Percentiles rank a stretch among this genome's conserved stretches.
phyloP scores from a whole-genome alignment of 2,888 invertebrate genomes.

The Hymenopus coronatus region DNA sequence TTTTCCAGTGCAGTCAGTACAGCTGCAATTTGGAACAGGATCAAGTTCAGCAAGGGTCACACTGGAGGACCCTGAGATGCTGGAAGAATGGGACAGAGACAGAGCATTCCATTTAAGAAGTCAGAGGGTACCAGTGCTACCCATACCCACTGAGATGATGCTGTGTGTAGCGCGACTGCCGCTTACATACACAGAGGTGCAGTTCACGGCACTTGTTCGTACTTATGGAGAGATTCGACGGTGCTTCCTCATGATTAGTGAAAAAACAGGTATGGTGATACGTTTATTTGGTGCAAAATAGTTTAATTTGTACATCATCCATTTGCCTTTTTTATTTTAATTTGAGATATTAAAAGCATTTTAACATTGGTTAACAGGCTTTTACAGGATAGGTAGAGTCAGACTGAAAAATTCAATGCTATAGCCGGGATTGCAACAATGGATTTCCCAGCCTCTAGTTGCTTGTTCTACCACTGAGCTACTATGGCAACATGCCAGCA shows the following conservation, averaged over 20 bases:
- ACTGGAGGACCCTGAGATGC: conserved; percentile 44
- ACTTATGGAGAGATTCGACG: conserved; percentile 49
- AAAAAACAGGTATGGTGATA: conserved; percentile 45
- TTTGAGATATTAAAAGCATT: too few relatives aligned
- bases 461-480: too few relatives aligned
- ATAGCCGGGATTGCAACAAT: too few relatives aligned
- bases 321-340: too few relatives aligned
- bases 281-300: too few relatives aligned
- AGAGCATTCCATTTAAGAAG: conserved; percentile 43
- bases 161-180: conserved; percentile 53
- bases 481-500: too few relatives aligned
- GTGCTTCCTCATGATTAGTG: conserved; percentile 51
- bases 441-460: too few relatives aligned
- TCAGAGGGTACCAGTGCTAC: conserved; percentile 46
- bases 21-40: conserved; percentile 40
- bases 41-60: conserved; percentile 42
- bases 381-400: too few relatives aligned
- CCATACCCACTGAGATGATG: conserved; percentile 49
- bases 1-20: conserved; percentile 43
- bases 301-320: too few relatives aligned
- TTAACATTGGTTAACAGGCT: too few relatives aligned
- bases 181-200: conserved; percentile 46
- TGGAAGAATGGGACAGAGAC: conserved; percentile 47
- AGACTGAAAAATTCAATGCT: too few relatives aligned
- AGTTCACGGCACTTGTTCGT: conserved; percentile 48